phyloP scores from a whole-genome alignment of 1,140 invertebrate genomes.

The Drosophila sucinea region DNA sequence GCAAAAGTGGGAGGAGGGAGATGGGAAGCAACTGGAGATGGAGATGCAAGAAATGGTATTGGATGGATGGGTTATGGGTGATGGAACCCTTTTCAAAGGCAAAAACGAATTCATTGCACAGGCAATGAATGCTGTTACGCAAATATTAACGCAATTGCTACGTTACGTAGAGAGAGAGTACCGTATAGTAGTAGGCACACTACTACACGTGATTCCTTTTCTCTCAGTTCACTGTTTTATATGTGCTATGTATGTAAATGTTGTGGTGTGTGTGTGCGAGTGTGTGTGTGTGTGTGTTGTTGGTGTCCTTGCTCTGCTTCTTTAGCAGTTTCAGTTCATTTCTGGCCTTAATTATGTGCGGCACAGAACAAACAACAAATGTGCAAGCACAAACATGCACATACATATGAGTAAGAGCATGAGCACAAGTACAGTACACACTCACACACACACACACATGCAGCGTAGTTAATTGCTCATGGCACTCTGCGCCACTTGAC shows the following conservation, averaged over 20 bases:
- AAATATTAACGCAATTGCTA: constrained; percentile 35
- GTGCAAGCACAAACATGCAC: constrained; percentile 50
- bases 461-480: constrained; percentile 71
- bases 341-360: constrained; percentile 77
- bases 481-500: constrained; percentile 71
- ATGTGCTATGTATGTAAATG: constrained; percentile 7
- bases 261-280: constrained; percentile 18
- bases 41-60: background rate
- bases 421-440: constrained; percentile 11
- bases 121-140: constrained; percentile 56
- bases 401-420: constrained; percentile 27
- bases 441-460: constrained; percentile 32
- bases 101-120: constrained; percentile 49
- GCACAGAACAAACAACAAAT: constrained; percentile 73
- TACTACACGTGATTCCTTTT: background rate
- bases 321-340: constrained; percentile 61
- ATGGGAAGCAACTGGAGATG: background rate
- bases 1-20: background rate
- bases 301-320: constrained; percentile 74
- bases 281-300: constrained; percentile 9
- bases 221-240: background rate
- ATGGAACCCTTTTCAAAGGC: constrained; percentile 64
- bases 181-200: background rate
- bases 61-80: background rate
- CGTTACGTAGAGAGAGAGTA: background rate